Evolutionary conservation across 2,797 vertebrate species (phyloP), one percentile per base, ranked within the genome.

Genomic region (Euthynnus affinis): DNA sequence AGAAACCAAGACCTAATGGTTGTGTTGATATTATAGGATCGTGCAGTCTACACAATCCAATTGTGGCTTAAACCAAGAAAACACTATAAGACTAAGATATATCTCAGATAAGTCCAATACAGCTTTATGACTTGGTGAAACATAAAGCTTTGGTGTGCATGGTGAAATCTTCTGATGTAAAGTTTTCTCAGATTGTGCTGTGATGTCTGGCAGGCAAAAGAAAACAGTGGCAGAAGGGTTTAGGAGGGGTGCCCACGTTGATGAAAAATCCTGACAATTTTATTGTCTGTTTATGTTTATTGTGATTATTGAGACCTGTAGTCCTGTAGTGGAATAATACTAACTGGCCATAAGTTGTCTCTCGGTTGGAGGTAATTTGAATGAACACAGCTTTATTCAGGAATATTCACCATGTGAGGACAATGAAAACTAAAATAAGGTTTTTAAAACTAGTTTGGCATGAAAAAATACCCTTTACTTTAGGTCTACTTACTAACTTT

Each of bases 31-130:
- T 90, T 83, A 78, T 65, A 62, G 73, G 74, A 87, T 77, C 1
- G 68, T 67, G 62, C 75, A 79, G 71, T 80, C 82, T 71, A 78
- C 76, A 81, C 83, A 87, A 87, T 87, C 87, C 88, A 88, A 86
- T 88, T 90, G 86, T 87, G 88, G 83, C 66, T 71, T 46, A 80
- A 89, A 85, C 81, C 79, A 77, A 73, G 68, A 87, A 82, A 82
- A 79, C 62, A 70, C 46, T 58, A 13, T 42, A 66, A 83, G 62
- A 65, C 78, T 51, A 34, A 76, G 63, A 73, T 78, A 57, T 62
- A 72, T 82, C 55, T 78, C 65, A 66, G 74, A 80, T 78, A 84
- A 81, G 53, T 76, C 76, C 25, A 18, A 40, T 34, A 22, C 57
- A 71, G 67, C 37, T 68, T 74, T 77, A 44, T 49, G 53, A 72